Conservation (phyloP, 2,113 vertebrate species). For the Haliaeetus leucogaster region DNA sequence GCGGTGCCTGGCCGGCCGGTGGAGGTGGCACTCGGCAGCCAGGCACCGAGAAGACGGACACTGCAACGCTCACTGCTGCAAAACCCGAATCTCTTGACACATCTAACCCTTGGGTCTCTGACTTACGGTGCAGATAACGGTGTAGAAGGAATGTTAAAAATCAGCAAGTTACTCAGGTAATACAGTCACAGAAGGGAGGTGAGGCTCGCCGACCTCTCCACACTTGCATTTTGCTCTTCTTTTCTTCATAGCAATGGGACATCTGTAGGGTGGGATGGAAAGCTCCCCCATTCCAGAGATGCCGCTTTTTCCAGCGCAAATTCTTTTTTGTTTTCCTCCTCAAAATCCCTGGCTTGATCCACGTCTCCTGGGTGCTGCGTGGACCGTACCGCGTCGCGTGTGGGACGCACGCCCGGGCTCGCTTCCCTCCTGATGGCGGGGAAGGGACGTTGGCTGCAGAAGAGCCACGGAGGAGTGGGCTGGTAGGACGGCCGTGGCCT, state of each 20-base stretch:
- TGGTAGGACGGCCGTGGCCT: neutral
- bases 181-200: neutral
- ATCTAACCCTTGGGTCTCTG: neutral
- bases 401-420: accelerated
- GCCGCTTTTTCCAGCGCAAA: neutral
- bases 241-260: neutral
- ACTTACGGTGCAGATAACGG: neutral
- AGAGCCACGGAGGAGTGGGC: neutral
- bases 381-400: accelerated
- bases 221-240: neutral
- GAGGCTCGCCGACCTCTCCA: neutral
- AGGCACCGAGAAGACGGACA: neutral
- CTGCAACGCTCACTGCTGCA: neutral
- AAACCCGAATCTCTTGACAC: neutral
- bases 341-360: neutral
- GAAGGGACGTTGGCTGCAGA: accelerated
- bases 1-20: accelerated
- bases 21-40: neutral
- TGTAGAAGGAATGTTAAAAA: neutral
- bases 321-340: neutral
- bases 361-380: neutral
- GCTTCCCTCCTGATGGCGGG: accelerated
- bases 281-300: neutral
- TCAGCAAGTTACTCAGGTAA: neutral
- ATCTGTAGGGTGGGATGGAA: neutral